Base-by-base conservation (phyloP, 2,113 vertebrate species). In the Catharus bicknelli region DNA sequence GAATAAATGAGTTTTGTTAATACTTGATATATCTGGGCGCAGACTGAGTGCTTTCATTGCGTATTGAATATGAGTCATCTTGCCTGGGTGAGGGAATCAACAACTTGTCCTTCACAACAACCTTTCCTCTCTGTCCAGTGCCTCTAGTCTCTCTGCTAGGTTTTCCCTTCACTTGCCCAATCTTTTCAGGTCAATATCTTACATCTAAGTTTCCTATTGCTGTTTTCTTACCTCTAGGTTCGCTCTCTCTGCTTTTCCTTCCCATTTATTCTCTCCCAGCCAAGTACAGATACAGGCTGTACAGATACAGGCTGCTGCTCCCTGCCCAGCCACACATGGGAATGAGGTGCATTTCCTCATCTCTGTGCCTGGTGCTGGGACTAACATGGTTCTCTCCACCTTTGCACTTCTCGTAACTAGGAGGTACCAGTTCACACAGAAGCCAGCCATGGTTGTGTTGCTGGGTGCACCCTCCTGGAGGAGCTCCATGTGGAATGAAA, bases 241-340 rank as follows among this genome's bases (percentile, higher is more conserved):
- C 85, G 11, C 21, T 68, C 14, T 67, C 20, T 86, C 18, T 12
- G 10, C 13, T 68, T 11, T 29, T 55, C 5, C 29, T 68, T 77
- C 17, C 25, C 8, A 11, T 59, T 70, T 78, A 22, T 62, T 45
- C 26, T 8, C 22, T 75, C 17, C 16, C 10, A 73, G 13, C 6
- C 68, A 72, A 58, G 21, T 9, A 18, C 18, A 72, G 22, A 17
- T 2, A 38, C 38, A 38, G 38, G 38, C 38, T 11, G 21, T 9
- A 18, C 18, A 72, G 22, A 17, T 2, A 38, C 38, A 38, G 38
- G 38, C 38, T 11, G 36, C 64, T 6, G 2, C n/a, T 83, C 43
- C 54, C 15, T 76, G 25, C 18, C 16, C 48, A 30, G 1, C 15
- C 15, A 29, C 15, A 25, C 0, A 0, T 6, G 25, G 43, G 51